These are phyloP conservation scores for Halcyon smyrnensis DNA, from an alignment of 2,797 vertebrate genomes.

Conservation along the genomic window DNA sequence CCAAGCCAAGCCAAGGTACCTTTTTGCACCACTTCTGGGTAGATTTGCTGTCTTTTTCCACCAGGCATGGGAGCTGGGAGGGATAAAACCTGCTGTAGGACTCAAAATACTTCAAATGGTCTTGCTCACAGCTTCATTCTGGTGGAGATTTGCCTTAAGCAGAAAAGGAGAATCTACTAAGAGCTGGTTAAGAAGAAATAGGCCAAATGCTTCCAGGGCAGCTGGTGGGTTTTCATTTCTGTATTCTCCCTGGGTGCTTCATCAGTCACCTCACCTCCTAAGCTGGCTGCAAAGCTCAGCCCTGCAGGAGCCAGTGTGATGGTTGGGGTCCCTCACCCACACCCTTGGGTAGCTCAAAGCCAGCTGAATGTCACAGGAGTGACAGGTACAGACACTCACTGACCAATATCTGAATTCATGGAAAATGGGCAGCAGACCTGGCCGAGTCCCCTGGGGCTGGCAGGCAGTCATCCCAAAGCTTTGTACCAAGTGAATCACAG, in stretches of 20 bases:
- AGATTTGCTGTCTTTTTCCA: background rate
- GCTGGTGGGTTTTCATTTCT: background rate
- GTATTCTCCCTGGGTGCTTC: background rate
- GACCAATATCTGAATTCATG: fast-evolving
- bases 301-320: fast-evolving
- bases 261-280: fast-evolving
- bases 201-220: background rate
- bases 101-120: background rate
- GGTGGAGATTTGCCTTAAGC: background rate
- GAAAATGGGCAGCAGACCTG: background rate
- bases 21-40: background rate
- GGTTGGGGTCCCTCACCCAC: background rate
- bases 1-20: background rate
- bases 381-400: background rate
- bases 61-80: background rate
- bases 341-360: fast-evolving
- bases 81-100: background rate
- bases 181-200: background rate
- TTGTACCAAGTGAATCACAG: background rate
- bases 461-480: background rate
- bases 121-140: background rate
- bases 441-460: background rate
- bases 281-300: fast-evolving
- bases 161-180: background rate
- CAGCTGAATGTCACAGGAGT: background rate